phyloP scores from a whole-genome alignment of 2,797 vertebrate genomes.

The Okamejei kenojei region DNA sequence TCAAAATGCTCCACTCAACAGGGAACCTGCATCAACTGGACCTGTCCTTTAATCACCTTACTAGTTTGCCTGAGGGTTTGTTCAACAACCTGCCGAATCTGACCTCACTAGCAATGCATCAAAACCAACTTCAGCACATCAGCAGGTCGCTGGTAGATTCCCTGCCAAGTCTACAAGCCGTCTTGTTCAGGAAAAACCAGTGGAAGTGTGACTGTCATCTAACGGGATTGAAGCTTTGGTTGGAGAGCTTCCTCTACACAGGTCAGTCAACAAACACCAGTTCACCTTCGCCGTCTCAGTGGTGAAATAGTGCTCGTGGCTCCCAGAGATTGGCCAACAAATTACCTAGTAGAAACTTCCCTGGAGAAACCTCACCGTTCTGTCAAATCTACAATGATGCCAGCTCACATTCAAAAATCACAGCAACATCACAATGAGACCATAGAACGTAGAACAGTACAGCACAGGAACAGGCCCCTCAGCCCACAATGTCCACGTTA shows the following conservation, averaged over 20 bases:
- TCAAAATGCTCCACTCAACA: conserved; percentile 70
- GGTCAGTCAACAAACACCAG: conserved; percentile 60
- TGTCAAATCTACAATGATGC: neutral
- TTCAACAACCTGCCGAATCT: conserved; percentile 76
- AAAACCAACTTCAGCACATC: conserved; percentile 76
- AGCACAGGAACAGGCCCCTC: too few relatives aligned
- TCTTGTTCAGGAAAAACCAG: conserved; percentile 76
- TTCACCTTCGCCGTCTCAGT: neutral
- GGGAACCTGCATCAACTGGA: conserved; percentile 77
- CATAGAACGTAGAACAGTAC: too few relatives aligned
- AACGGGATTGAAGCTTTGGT: conserved; percentile 87
- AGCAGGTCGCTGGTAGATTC: conserved; percentile 75
- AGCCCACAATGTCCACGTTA: too few relatives aligned
- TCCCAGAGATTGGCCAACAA: neutral
- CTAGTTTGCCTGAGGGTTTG: conserved; percentile 66
- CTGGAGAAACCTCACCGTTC: neutral
- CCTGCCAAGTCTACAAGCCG: conserved; percentile 68
- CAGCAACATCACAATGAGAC: neutral
- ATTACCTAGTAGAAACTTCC: neutral
- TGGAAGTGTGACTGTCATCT: conserved; percentile 91
- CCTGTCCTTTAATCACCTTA: conserved; percentile 81
- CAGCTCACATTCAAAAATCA: neutral
- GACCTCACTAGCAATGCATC: conserved; percentile 70
- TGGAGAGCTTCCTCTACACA: conserved; percentile 89
- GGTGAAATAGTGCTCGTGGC: neutral